Evolutionary conservation across 2,113 vertebrate species (phyloP).

Genomic region (Mustela lutreola): DNA sequence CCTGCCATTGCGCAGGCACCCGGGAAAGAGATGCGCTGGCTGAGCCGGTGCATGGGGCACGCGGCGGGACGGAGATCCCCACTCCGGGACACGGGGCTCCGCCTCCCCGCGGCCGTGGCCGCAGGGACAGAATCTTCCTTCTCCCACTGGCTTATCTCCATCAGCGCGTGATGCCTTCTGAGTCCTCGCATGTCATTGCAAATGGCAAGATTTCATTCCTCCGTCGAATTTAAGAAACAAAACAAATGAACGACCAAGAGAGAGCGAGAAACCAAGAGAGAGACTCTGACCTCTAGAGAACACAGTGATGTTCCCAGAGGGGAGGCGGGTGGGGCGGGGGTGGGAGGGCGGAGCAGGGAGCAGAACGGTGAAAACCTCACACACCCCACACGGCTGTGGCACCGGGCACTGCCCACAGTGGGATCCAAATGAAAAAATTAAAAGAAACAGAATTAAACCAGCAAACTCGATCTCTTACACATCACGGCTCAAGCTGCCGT

Average conservation of each 20-base stretch:
- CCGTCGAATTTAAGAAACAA: background rate
- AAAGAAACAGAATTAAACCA: background rate
- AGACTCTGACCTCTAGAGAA: background rate
- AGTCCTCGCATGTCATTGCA: background rate
- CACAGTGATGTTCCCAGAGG: background rate
- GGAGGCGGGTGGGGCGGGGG: background rate
- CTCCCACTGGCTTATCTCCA: background rate
- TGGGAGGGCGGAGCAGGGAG: rapidly evolving
- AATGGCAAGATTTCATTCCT: background rate
- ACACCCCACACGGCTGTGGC: background rate
- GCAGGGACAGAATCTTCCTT: background rate
- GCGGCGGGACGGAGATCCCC: rapidly evolving
- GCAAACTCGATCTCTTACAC: background rate
- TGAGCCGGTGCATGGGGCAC: rapidly evolving
- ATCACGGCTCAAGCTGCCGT: background rate
- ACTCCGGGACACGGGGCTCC: background rate
- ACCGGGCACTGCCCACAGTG: background rate
- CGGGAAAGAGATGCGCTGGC: too few relatives aligned
- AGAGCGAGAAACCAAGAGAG: background rate
- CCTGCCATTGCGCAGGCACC: rapidly evolving
- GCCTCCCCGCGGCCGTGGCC: rapidly evolving
- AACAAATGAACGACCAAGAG: background rate
- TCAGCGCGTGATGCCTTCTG: background rate
- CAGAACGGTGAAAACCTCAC: rapidly evolving
- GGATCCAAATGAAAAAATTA: background rate